A percentile compares a stretch with the other conserved stretches of the same genome.
These are phyloP conservation scores for Clangula hyemalis DNA, from an alignment of 2,797 vertebrate species.

Conservation along the genomic window DNA sequence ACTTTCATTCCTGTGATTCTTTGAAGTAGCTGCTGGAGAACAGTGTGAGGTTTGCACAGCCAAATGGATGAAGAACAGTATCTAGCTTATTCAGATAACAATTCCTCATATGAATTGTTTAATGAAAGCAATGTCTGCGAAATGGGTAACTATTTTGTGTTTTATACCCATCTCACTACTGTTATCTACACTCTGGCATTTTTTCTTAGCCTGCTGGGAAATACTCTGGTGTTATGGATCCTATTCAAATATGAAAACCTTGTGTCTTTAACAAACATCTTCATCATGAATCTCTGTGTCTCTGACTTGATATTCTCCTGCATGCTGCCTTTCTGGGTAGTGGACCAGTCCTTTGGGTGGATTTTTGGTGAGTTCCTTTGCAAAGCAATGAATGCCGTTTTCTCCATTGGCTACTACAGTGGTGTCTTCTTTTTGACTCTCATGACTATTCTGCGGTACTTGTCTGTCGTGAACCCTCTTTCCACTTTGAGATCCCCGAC, in stretches of 20 bases:
- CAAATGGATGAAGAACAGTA: conserved; percentile 30
- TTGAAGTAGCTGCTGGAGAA: neutral
- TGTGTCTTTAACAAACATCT: conserved; percentile 87
- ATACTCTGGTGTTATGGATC: conserved; percentile 86
- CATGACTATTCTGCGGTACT: conserved; percentile 89
- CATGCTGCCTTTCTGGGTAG: conserved; percentile 87
- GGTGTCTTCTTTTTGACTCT: conserved; percentile 88
- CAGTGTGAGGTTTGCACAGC: neutral
- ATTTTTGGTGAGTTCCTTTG: conserved; percentile 83
- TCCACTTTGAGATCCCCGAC: conserved; percentile 78
- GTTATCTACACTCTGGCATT: conserved; percentile 83
- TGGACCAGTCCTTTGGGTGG: conserved; percentile 81
- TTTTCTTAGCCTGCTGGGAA: conserved; percentile 87
- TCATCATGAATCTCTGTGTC: conserved; percentile 90
- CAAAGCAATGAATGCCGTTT: conserved; percentile 83
- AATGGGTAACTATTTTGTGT: conserved; percentile 4
- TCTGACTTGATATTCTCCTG: conserved; percentile 90
- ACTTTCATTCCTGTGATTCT: neutral
- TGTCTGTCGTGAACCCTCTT: conserved; percentile 86
- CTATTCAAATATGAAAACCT: conserved; percentile 89
- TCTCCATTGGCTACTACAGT: conserved; percentile 89
- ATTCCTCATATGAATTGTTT: neutral
- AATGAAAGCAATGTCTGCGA: conserved; percentile 71
- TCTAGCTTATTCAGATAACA: rapidly evolving
- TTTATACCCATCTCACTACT: conserved; percentile 72